Conservation (phyloP, 2,113 vertebrate genomes). For the Ammodytes marinus region DNA sequence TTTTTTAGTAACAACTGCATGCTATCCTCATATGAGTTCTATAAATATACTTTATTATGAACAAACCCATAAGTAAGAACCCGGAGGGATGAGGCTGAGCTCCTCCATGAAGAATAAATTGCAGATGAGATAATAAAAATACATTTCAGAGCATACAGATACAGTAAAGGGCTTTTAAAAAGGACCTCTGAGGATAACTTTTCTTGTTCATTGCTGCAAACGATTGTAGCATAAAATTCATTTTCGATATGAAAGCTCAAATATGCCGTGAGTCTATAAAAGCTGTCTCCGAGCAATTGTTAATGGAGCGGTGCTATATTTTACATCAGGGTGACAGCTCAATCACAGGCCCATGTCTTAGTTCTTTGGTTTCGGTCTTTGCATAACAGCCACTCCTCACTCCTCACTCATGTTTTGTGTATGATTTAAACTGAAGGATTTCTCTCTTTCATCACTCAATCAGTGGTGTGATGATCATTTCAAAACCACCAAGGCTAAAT, state of each 20-base stretch:
- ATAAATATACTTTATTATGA: constrained; percentile 24
- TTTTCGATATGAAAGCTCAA: constrained; percentile 54
- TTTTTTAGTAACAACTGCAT: neutral
- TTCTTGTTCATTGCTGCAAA: constrained; percentile 67
- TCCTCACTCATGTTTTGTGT: constrained; percentile 18
- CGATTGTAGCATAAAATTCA: constrained; percentile 54
- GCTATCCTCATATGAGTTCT: neutral
- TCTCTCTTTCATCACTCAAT: neutral
- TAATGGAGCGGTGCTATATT: constrained; percentile 35
- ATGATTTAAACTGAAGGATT: constrained; percentile 5
- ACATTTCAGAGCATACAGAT: constrained; percentile 18
- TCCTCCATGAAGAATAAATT: constrained; percentile 36
- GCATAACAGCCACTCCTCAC: neutral
- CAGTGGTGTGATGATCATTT: neutral
- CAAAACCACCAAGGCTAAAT: neutral
- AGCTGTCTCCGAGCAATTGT: constrained; percentile 27
- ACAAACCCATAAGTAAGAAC: constrained; percentile 1
- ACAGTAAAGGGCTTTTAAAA: constrained; percentile 47
- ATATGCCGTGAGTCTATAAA: constrained; percentile 50
- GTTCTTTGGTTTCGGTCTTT: constrained; percentile 22
- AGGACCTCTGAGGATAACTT: constrained; percentile 46
- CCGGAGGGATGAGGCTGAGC: constrained; percentile 6
- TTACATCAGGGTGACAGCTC: constrained; percentile 53
- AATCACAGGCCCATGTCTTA: constrained; percentile 24
- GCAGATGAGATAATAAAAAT: constrained; percentile 44